Conservation (phyloP, 2,888 invertebrate genomes). For the Crocallis elinguaria region DNA sequence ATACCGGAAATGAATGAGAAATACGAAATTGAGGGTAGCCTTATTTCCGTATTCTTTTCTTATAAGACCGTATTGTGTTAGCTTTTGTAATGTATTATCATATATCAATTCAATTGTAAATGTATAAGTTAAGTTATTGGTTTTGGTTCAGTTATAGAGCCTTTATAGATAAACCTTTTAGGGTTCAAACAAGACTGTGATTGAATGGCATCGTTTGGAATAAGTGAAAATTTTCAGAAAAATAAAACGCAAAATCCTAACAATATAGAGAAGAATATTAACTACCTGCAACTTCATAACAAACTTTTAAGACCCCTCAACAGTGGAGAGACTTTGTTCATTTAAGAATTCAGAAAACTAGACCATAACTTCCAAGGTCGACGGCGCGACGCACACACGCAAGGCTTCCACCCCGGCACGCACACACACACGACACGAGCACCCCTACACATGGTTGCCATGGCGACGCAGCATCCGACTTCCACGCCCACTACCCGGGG, state of each 20-base stretch:
- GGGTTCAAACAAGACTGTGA: no score
- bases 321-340: conserved; percentile 27
- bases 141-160: no score
- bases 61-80: conserved; percentile 9
- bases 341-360: conserved; percentile 55
- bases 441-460: conserved; percentile 83
- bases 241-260: neutral
- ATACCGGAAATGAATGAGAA: conserved; percentile 69
- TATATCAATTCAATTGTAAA: neutral
- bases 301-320: neutral
- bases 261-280: neutral
- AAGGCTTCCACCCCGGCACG: conserved; percentile 56
- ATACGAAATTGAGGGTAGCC: conserved; percentile 48
- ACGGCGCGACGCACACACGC: conserved; percentile 53
- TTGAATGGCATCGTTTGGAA: no score
- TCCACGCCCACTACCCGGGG: conserved; percentile 84
- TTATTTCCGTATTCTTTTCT: conserved; percentile 30
- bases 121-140: neutral
- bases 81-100: neutral
- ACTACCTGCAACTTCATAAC: neutral
- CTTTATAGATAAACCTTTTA: no score
- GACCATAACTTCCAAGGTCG: conserved; percentile 81
- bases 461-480: conserved; percentile 86
- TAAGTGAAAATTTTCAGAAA: neutral
- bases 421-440: conserved; percentile 61